Conservation (phyloP, 2,797 vertebrate species). For the Sebastes paucispinis region DNA sequence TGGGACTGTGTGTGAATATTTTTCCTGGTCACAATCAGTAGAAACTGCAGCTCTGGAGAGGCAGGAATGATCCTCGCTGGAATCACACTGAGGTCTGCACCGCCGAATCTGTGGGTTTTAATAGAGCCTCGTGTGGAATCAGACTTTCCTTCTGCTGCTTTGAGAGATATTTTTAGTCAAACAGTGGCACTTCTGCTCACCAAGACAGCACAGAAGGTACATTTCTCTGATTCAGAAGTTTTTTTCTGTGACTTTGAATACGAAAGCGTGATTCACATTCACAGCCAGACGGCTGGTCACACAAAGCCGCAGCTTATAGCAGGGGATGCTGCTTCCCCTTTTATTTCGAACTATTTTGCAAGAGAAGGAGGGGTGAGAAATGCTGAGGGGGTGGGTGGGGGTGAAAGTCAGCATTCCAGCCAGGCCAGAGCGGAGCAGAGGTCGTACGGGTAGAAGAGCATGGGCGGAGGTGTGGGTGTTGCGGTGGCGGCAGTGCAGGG, state of each 20-base stretch:
- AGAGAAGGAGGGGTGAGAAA: conserved; percentile 43
- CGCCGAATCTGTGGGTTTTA: conserved; percentile 72
- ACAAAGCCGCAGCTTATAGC: conserved; percentile 29
- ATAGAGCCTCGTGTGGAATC: conserved; percentile 61
- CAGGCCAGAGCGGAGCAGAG: conserved; percentile 64
- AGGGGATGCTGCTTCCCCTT: conserved; percentile 18
- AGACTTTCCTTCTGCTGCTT: conserved; percentile 68
- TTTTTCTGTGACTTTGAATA: conserved; percentile 4
- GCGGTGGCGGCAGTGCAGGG: conserved; percentile 70
- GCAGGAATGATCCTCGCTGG: conserved; percentile 54
- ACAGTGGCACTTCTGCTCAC: conserved; percentile 56
- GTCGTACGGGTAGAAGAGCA: conserved; percentile 43
- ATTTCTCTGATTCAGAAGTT: conserved; percentile 31
- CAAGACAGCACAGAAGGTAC: conserved; percentile 35
- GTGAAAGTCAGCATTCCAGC: conserved; percentile 71
- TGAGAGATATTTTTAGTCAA: conserved; percentile 63
- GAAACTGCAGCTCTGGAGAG: conserved; percentile 45
- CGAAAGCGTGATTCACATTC: conserved; percentile 25
- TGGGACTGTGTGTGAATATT: conserved; percentile 46
- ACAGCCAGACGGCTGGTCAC: conserved; percentile 13
- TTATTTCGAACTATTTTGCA: conserved; percentile 38
- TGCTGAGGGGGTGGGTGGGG: conserved; percentile 27
- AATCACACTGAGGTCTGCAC: conserved; percentile 57
- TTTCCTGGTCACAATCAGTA: conserved; percentile 40
- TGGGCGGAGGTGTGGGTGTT: conserved; percentile 71